Evolutionary conservation across 2,888 invertebrate genomes (phyloP).

Genomic region (Drosophila nr. fundita): DNA sequence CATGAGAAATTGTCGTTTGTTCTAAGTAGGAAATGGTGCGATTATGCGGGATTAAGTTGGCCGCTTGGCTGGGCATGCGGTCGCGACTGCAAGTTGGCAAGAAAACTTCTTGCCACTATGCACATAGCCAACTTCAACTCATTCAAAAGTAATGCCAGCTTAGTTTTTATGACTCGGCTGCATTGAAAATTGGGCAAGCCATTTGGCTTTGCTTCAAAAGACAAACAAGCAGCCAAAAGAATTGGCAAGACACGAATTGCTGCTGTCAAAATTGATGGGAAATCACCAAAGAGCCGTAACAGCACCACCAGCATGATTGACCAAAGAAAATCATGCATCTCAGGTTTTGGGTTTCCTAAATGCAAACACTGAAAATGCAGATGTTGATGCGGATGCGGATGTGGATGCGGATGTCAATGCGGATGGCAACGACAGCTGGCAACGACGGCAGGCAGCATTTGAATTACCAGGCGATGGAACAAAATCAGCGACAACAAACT

Average conservation of each 20-base stretch:
- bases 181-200: constrained; percentile 10
- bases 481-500: constrained; percentile 69
- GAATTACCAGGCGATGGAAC: constrained; percentile 48
- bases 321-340: constrained; percentile 5
- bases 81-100: constrained; percentile 25
- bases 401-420: constrained; percentile 15
- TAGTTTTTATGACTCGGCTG: constrained; percentile 14
- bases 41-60: constrained; percentile 59
- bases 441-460: constrained; percentile 3
- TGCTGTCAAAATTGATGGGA: constrained; percentile 20
- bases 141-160: constrained; percentile 42
- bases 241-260: not conserved
- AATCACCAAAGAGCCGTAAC: not conserved
- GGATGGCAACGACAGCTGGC: constrained; percentile 44
- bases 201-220: constrained; percentile 2
- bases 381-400: not conserved
- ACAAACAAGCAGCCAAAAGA: constrained; percentile 3
- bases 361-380: constrained; percentile 29
- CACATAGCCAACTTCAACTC: constrained; percentile 8
- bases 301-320: constrained; percentile 1
- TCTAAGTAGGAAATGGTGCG: constrained; percentile 51
- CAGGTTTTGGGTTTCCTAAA: constrained; percentile 12
- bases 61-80: constrained; percentile 5
- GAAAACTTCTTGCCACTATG: constrained; percentile 12
- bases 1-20: constrained; percentile 43